Conservation (phyloP, 2,888 invertebrate species). For the Eilema caniola region DNA sequence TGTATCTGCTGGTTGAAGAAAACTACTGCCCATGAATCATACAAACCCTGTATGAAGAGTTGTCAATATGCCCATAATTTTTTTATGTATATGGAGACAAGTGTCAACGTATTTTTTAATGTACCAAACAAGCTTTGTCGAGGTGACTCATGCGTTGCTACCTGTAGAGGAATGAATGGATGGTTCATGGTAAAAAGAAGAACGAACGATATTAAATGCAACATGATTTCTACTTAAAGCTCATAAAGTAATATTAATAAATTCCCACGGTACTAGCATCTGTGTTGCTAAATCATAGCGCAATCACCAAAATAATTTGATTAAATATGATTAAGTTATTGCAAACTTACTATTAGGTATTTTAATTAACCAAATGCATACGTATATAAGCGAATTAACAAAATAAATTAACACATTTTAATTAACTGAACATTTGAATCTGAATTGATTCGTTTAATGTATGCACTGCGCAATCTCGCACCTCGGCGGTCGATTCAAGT, state of each 20-base stretch:
- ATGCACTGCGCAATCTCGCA: background rate
- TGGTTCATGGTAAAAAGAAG: background rate
- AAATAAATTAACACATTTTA: constrained; percentile 4
- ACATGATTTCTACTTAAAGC: background rate
- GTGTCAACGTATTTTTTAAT: background rate
- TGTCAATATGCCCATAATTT: background rate
- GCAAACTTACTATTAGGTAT: background rate
- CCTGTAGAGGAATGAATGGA: background rate
- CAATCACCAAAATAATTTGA: background rate
- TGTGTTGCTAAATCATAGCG: background rate
- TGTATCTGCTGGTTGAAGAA: background rate
- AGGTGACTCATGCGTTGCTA: too few species aligned
- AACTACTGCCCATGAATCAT: background rate
- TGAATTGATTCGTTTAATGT: constrained; percentile 4
- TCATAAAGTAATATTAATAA: background rate
- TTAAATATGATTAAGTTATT: background rate
- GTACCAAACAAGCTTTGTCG: background rate
- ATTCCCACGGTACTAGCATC: background rate
- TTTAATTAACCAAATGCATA: background rate
- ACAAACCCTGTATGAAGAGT: background rate
- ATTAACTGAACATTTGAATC: constrained; percentile 4
- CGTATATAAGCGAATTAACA: background rate
- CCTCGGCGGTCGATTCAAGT: background rate
- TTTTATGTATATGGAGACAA: background rate
- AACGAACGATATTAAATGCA: background rate